A percentile compares a stretch with the other conserved stretches of the same genome.
Conservation (phyloP, 2,888 invertebrate genomes). For the Frankliniella fusca region DNA sequence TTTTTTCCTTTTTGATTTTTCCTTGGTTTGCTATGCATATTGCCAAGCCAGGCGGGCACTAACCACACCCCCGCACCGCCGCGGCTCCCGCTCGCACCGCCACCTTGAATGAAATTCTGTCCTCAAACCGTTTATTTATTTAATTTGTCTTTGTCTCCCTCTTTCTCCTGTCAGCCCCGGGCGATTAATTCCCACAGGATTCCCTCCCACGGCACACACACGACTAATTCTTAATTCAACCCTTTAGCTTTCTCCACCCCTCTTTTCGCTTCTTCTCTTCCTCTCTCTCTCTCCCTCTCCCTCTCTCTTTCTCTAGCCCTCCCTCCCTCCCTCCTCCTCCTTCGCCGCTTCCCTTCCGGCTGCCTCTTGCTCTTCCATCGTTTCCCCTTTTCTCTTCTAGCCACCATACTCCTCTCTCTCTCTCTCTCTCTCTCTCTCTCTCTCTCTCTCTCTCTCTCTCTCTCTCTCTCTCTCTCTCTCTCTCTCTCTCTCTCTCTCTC, state of each 20-base stretch:
- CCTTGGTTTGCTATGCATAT: no score
- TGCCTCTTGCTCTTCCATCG: background rate
- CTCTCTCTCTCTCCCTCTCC: background rate
- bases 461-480: background rate
- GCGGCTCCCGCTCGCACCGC: background rate
- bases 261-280: background rate
- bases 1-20: no score
- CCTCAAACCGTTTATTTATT: slow-evolving; percentile 23
- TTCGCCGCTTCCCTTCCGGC: background rate
- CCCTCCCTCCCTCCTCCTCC: no score
- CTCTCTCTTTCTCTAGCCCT: background rate
- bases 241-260: background rate
- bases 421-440: no score
- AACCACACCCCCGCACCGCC: background rate
- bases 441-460: background rate
- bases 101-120: slow-evolving; percentile 15
- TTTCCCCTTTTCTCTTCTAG: background rate
- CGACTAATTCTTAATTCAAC: slow-evolving; percentile 26
- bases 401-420: background rate
- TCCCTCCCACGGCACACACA: slow-evolving; percentile 15
- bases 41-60: no score
- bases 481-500: background rate
- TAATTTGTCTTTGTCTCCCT: slow-evolving; percentile 23
- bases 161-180: background rate
- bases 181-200: slow-evolving; percentile 22